Conservation (phyloP, 1,140 invertebrate species). For the Orchestia grillus region DNA sequence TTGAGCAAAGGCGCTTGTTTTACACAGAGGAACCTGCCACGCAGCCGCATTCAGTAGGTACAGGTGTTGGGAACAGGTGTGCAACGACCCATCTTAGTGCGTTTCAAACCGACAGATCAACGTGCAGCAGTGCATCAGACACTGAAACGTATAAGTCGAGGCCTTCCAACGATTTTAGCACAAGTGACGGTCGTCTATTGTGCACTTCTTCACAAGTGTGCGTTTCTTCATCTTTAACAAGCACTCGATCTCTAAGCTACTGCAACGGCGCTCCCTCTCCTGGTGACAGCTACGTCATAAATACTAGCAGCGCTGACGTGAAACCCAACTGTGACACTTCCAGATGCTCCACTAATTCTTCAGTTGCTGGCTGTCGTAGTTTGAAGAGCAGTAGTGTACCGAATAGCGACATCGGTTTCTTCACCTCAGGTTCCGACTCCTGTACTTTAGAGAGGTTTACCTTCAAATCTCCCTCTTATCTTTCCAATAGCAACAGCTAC, state of each 20-base stretch:
- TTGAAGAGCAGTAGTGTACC: not conserved
- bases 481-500: not conserved
- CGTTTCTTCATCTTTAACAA: not conserved
- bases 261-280: not conserved
- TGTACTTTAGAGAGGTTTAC: not conserved
- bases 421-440: not conserved
- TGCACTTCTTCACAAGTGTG: not conserved
- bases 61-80: not conserved
- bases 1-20: not conserved
- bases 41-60: not conserved
- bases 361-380: not conserved
- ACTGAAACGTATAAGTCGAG: not conserved
- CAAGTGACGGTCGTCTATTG: not conserved
- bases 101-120: not conserved
- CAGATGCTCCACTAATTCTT: not conserved
- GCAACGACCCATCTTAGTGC: not conserved
- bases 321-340: not conserved
- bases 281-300: not conserved
- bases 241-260: not conserved
- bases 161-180: not conserved
- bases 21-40: not conserved
- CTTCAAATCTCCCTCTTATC: not conserved
- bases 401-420: not conserved
- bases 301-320: not conserved
- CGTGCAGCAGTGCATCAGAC: not conserved